Conservation (phyloP, 2,888 invertebrate species). For the Dromius quadrimaculatus region DNA sequence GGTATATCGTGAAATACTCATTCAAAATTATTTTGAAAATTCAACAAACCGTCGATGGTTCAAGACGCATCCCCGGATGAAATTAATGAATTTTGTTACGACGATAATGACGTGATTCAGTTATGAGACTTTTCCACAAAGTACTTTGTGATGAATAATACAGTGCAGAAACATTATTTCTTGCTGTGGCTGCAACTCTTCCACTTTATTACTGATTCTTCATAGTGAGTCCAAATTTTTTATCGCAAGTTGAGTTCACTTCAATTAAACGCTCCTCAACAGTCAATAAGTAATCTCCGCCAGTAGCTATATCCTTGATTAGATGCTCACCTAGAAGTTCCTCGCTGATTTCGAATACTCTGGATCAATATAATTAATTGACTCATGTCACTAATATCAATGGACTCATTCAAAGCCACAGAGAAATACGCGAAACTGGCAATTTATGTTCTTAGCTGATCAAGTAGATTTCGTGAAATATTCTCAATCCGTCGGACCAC, state of each 20-base stretch:
- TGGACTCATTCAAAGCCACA: slow-evolving; percentile 51
- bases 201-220: slow-evolving; percentile 44
- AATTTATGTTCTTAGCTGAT: no score
- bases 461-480: slow-evolving; percentile 47
- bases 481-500: slow-evolving; percentile 50
- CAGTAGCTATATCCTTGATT: slow-evolving; percentile 51
- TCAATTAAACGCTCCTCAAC: slow-evolving; percentile 46
- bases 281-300: slow-evolving; percentile 47
- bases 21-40: slow-evolving; percentile 52
- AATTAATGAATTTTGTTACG: slow-evolving; percentile 55
- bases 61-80: slow-evolving; percentile 52
- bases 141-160: slow-evolving; percentile 56
- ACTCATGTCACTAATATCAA: slow-evolving; percentile 52
- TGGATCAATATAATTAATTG: slow-evolving; percentile 51
- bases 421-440: slow-evolving; percentile 49
- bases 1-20: slow-evolving; percentile 49
- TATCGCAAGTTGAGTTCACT: slow-evolving; percentile 39
- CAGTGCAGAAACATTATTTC: slow-evolving; percentile 56
- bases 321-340: slow-evolving; percentile 49
- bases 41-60: slow-evolving; percentile 51
- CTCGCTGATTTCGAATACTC: slow-evolving; percentile 51
- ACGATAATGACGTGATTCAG: slow-evolving; percentile 54
- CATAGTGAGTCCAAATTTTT: slow-evolving; percentile 51
- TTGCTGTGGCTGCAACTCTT: slow-evolving; percentile 51
- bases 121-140: slow-evolving; percentile 55